Conservation (phyloP, 64 coral and sea anemone genomes). For the Acropora yongei region DNA sequence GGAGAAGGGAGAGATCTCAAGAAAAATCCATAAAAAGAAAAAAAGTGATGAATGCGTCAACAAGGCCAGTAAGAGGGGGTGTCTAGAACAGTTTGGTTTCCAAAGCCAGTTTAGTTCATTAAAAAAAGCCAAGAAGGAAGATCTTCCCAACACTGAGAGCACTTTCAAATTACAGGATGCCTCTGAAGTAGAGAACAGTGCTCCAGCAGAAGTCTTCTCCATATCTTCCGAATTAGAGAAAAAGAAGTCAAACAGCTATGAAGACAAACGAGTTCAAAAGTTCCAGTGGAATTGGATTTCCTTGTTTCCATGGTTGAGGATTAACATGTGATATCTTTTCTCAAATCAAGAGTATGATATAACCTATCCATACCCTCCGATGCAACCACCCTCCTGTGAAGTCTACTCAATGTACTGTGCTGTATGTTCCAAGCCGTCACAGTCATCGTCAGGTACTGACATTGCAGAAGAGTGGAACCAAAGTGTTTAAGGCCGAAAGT, state of each 20-base stretch:
- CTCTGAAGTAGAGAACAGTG: background rate
- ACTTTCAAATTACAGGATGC: background rate
- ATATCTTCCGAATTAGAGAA: background rate
- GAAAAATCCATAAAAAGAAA: no score
- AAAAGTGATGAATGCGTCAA: background rate
- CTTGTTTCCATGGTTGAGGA: slow-evolving; percentile 39
- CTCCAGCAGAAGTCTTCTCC: background rate
- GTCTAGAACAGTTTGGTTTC: slow-evolving; percentile 20
- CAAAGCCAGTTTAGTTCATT: background rate
- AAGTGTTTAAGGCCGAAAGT: slow-evolving; percentile 29
- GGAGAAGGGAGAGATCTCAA: no score
- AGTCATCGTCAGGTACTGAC: background rate
- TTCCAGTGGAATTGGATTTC: slow-evolving; percentile 43
- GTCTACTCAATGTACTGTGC: background rate
- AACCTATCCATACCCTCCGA: background rate
- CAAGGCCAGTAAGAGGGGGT: slow-evolving; percentile 2
- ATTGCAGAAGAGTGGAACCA: slow-evolving; percentile 38
- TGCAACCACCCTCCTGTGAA: background rate
- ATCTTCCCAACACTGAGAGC: background rate
- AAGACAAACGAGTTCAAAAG: slow-evolving; percentile 3
- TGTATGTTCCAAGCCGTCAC: background rate
- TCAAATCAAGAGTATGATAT: background rate
- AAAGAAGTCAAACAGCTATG: background rate
- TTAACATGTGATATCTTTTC: background rate
- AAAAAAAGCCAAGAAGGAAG: slow-evolving; percentile 17